Evolutionary conservation across 1,140 invertebrate genomes (phyloP).

Genomic region (Papilio polytes): DNA sequence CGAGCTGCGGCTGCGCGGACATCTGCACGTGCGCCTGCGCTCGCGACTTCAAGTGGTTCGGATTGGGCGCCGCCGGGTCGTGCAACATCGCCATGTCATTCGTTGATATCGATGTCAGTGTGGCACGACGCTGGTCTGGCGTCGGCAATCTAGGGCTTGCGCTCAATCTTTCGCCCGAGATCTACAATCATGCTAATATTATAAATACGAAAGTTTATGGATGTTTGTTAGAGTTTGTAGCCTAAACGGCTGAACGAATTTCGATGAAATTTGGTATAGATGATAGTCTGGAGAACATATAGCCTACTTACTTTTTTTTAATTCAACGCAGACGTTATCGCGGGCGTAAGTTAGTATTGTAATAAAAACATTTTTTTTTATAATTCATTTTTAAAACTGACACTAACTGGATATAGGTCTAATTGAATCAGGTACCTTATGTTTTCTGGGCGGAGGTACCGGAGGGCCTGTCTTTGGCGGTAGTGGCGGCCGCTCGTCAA

Average conservation of each 20-base stretch:
- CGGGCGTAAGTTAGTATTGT: background rate
- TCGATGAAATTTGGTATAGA: too few species aligned
- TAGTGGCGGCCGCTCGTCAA: slow-evolving; percentile 87
- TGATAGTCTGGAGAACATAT: too few species aligned
- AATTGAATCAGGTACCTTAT: slow-evolving; percentile 84
- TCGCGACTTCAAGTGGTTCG: slow-evolving; percentile 53
- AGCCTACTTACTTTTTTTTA: too few species aligned
- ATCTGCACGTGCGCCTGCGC: slow-evolving; percentile 51
- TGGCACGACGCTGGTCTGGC: slow-evolving; percentile 64
- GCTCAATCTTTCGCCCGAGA: slow-evolving; percentile 64
- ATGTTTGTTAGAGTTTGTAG: too few species aligned
- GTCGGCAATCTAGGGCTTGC: slow-evolving; percentile 65
- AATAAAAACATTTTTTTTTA: slow-evolving; percentile 27
- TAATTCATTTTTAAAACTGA: background rate
- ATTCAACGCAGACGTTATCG: too few species aligned
- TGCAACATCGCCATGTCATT: slow-evolving; percentile 41
- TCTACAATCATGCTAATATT: slow-evolving; percentile 47
- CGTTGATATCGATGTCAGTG: slow-evolving; percentile 50
- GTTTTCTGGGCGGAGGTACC: slow-evolving; percentile 92
- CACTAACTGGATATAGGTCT: slow-evolving; percentile 2
- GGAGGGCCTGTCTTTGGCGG: slow-evolving; percentile 92
- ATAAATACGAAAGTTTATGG: too few species aligned
- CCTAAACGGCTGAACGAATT: too few species aligned
- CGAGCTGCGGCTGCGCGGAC: slow-evolving; percentile 55
- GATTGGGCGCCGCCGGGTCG: slow-evolving; percentile 45